phyloP scores from a whole-genome alignment of 53 echinoderm and acorn worm species.

The Patiria pectinifera region DNA sequence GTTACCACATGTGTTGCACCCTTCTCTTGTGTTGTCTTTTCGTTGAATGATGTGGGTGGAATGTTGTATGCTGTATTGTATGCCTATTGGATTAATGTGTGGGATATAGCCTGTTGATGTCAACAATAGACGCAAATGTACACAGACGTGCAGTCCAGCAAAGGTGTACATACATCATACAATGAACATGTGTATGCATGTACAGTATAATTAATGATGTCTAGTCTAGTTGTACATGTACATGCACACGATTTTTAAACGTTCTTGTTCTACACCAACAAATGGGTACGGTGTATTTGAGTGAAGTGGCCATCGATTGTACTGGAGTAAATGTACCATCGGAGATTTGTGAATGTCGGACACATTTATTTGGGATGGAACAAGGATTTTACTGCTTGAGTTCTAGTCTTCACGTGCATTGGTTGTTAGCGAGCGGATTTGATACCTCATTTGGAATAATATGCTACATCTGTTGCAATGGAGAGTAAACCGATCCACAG shows the following conservation, averaged over 20 bases:
- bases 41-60: background rate
- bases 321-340: background rate
- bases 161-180: background rate
- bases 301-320: background rate
- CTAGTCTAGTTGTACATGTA: background rate
- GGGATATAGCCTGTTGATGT: background rate
- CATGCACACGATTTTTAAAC: background rate
- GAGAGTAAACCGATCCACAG: conserved; percentile 6
- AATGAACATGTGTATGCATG: background rate
- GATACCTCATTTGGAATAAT: conserved; percentile 11
- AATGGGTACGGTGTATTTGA: no score
- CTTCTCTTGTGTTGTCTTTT: background rate
- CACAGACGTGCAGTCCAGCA: background rate
- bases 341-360: background rate
- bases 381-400: background rate
- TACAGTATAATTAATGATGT: background rate
- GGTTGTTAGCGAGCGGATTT: conserved; percentile 6
- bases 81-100: background rate
- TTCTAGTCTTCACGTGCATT: background rate
- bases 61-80: background rate
- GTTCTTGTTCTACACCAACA: background rate
- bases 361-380: background rate
- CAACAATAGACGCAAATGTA: background rate
- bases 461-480: conserved; percentile 14
- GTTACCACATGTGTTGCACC: background rate